Evolutionary conservation across 2,113 vertebrate species (phyloP), one percentile per base, ranked within the genome.

Genomic region (Cyprinodon brontotheroides): DNA sequence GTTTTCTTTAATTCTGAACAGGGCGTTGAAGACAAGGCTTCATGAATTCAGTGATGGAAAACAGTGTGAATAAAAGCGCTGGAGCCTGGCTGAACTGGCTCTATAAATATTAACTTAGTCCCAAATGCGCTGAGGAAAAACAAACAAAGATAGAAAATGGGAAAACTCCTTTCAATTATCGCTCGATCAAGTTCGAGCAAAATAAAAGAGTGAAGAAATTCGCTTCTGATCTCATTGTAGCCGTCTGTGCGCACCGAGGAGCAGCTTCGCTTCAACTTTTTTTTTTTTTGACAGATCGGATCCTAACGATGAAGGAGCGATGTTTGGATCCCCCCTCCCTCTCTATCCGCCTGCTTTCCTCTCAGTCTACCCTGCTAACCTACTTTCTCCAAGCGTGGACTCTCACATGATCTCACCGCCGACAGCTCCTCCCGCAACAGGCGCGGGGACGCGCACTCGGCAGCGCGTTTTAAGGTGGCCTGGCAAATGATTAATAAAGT

Each of bases 351-450:
- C 77, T 84, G 86, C 85, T 90, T 91, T 87, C 86, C 93, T 90
- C 90, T 90, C 92, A 88, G 88, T 92, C 92, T 93, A 93, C 79
- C 91, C 91, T 92, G 93, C 91, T 94, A 94, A 94, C 94, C 93
- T 87, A 94, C 93, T 94, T 94, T 94, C 88, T 89, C 83, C 87
- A 61, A 92, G 93, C 94, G 89, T 94, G 93, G 92, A 93, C 92
- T 93, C 91, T 93, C 94, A 93, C 93, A 94, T 94, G 94, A 94
- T 94, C 92, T 90, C 92, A 89, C 84, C 72, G 86, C 79, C 80
- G 77, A 85, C 83, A 80, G 88, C 89, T 86, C 89, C 78, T 87
- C 86, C 75, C 82, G 12, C 79, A 72, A 81, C 62, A 14, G 72
- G 70, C 91, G 82, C 91, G 92, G 87, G 90, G 9, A 70, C 92